A percentile compares a stretch with the other conserved stretches of the same genome.
These are phyloP conservation scores for Masnerella sp. DNA, from an alignment of 2,888 invertebrate species.

Conservation along the genomic window DNA sequence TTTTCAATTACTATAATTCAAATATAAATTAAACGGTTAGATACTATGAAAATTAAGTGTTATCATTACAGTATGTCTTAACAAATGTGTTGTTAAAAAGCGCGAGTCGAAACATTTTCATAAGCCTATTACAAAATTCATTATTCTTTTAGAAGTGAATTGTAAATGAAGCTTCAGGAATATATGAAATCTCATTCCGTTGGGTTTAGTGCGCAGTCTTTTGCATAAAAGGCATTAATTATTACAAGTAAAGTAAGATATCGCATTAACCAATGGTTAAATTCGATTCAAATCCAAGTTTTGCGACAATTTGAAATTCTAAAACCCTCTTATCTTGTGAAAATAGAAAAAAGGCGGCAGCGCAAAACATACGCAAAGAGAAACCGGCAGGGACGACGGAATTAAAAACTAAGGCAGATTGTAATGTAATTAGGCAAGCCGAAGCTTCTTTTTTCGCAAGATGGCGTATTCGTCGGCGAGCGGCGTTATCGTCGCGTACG, in stretches of 20 bases:
- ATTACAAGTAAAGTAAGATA: too few species aligned
- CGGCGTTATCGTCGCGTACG: conserved; percentile 34
- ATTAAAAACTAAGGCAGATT: conserved; percentile 45
- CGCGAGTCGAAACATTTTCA: too few species aligned
- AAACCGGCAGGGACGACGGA: conserved; percentile 21
- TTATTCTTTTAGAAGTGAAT: too few species aligned
- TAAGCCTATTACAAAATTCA: too few species aligned
- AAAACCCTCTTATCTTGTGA: conserved; percentile 1
- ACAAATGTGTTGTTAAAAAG: too few species aligned
- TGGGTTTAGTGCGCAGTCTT: too few species aligned
- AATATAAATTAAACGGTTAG: too few species aligned
- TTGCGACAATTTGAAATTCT: conserved; percentile 1
- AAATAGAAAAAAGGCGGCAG: neutral
- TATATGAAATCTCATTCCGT: too few species aligned
- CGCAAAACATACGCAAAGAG: conserved; percentile 8
- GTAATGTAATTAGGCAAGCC: conserved; percentile 50
- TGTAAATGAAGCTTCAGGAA: too few species aligned
- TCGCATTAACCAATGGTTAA: neutral
- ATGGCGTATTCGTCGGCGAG: conserved; percentile 25
- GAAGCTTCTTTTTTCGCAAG: conserved; percentile 33
- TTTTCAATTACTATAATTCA: too few species aligned
- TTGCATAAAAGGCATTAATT: neutral
- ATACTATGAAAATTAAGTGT: too few species aligned
- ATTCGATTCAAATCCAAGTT: neutral
- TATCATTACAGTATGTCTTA: too few species aligned